Evolutionary conservation across 2,888 invertebrate genomes (phyloP).

Genomic region (Monochamus alternatus): DNA sequence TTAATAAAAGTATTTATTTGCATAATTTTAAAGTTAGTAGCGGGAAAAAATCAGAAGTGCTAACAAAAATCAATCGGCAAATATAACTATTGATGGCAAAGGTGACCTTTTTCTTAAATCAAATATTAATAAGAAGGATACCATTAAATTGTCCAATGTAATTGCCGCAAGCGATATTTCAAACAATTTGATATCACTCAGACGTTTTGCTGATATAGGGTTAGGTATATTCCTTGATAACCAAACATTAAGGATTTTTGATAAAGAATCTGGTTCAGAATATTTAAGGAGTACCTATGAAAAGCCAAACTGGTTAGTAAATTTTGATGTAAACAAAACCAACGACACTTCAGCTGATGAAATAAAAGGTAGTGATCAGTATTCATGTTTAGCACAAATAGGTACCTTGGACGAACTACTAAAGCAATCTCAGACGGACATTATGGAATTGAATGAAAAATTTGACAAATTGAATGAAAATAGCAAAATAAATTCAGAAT

Average conservation of each 20-base stretch:
- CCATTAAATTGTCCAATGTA: constrained; percentile 6
- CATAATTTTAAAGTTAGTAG: not conserved
- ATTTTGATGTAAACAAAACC: not conserved
- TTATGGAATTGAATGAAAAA: not conserved
- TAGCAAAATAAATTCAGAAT: not conserved
- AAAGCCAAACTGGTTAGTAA: constrained; percentile 25
- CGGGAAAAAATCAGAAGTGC: constrained; percentile 14
- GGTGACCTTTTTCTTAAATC: not conserved
- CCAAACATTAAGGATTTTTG: not conserved
- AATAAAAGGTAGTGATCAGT: not conserved
- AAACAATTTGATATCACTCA: constrained; percentile 5
- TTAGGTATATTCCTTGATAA: constrained; percentile 2
- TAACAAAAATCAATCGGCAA: constrained; percentile 9
- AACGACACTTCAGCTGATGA: too few species aligned
- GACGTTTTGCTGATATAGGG: constrained; percentile 17
- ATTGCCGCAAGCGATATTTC: constrained; percentile 12
- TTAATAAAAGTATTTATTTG: constrained; percentile 16
- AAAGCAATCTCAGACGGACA: constrained; percentile 19
- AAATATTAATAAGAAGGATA: not conserved
- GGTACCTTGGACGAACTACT: not conserved
- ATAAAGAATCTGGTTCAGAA: not conserved
- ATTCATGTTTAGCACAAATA: constrained; percentile 28
- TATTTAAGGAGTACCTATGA: not conserved
- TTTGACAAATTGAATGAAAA: not conserved
- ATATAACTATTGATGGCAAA: constrained; percentile 21